Percentiles rank a stretch among this genome's conserved stretches.
Conservation (phyloP, 2,113 vertebrate species). For the Trachemys scripta region DNA sequence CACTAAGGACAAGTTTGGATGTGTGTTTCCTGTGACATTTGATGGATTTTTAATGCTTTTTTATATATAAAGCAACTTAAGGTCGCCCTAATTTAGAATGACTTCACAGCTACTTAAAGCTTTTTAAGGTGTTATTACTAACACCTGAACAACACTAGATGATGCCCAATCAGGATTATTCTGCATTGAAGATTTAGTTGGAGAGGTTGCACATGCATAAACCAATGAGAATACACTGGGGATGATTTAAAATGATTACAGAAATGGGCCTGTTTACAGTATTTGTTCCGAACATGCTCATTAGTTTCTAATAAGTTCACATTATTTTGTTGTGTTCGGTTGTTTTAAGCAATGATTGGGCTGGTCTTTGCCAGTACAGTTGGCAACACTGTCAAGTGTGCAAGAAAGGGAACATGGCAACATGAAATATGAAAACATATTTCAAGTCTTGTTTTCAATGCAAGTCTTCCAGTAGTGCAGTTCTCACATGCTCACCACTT, state of each 20-base stretch:
- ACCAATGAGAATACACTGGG: neutral
- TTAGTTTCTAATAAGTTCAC: neutral
- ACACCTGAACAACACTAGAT: neutral
- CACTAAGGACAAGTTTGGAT: neutral
- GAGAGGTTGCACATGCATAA: neutral
- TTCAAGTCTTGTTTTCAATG: conserved; percentile 61
- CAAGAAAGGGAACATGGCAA: conserved; percentile 41
- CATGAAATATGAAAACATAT: conserved; percentile 67
- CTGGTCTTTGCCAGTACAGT: conserved; percentile 53
- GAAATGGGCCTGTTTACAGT: neutral
- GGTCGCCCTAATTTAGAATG: neutral
- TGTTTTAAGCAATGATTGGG: neutral
- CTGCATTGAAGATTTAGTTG: neutral
- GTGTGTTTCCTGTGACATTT: neutral
- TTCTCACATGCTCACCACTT: neutral
- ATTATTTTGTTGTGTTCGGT: neutral
- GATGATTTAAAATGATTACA: neutral
- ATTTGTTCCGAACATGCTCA: neutral
- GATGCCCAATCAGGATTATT: accelerated
- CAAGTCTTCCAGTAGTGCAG: conserved; percentile 66
- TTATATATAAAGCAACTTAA: neutral
- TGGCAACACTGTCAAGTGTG: conserved; percentile 41
- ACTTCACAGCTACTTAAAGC: neutral
- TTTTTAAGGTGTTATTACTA: neutral
- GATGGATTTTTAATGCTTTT: neutral